Percentiles rank a stretch among this genome's conserved stretches.
phyloP scores from a whole-genome alignment of 2,113 vertebrate genomes.

The Taxidea taxus region DNA sequence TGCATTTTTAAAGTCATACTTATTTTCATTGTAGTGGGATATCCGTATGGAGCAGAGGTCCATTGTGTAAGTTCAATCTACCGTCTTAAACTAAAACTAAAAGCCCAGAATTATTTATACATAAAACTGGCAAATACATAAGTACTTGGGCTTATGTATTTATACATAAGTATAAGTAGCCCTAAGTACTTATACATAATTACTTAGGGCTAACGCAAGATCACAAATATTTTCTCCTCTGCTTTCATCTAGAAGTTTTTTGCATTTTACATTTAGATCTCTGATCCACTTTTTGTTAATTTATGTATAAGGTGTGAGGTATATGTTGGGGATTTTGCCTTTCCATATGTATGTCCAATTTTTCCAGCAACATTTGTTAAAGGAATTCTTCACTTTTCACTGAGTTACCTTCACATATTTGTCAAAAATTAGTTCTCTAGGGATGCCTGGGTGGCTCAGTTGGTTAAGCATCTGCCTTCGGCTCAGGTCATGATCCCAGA shows the following conservation, averaged over 20 bases:
- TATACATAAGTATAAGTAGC: too few species aligned
- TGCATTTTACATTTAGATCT: neutral
- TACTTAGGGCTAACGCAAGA: neutral
- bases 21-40: neutral
- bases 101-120: neutral
- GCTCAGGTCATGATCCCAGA: too few species aligned
- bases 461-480: too few species aligned
- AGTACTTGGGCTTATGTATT: neutral
- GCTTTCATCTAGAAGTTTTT: neutral
- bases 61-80: neutral
- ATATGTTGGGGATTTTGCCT: neutral
- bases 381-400: neutral
- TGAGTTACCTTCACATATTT: neutral
- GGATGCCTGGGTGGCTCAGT: too few species aligned
- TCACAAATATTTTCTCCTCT: neutral
- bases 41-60: neutral
- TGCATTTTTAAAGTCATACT: neutral
- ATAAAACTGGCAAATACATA: neutral
- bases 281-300: neutral
- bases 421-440: neutral
- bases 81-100: neutral
- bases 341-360: neutral
- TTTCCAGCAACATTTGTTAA: neutral
- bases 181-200: too few species aligned
- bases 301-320: neutral